Base-by-base conservation (phyloP, 1,140 invertebrate species). In the Episyrphus balteatus region DNA sequence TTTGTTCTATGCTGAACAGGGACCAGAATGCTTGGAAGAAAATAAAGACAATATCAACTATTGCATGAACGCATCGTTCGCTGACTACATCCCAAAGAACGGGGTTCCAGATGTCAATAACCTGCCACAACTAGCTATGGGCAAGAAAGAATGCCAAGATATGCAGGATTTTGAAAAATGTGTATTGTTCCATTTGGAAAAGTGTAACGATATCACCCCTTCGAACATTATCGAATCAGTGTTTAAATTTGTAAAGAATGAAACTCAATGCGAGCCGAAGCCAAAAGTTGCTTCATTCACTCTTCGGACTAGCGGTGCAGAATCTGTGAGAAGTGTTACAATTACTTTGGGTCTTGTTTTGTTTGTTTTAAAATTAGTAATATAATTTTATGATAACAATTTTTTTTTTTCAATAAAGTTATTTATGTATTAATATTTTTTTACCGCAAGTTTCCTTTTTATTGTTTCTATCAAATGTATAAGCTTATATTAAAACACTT, bases 201-300 rank as follows among this genome's bases (percentile, higher is more conserved):
- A 70, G 12, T 89, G 86, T 54, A 55, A 66, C 0, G 79, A 86
- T 51, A 81, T 82, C 3, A 86, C 85, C 0, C 81, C 86, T 0
- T 83, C 81, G 18, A 89, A 89, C 55, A 79, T 89, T 18, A 73
- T 84, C 0, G 83, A 87, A 43, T 80, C 84, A 2, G 71, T 88
- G 32, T 84, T 88, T 55, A 82, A 80, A 39, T 87, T 79, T 48
- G 71, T 86, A 1, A 76, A 75, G 38, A 80, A 80, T 57, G 74
- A 77, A 11, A 84, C 82, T 11, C 83, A 82, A 0, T 88, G 86
- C 60, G 59, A 71, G 46, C 45, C 55, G 3, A 26, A 26, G 21
- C 21, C 21, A 26, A 26, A 26, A 26, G 3, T 26, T 26, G n/a
- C n/a, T n/a, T n/a, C n/a, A n/a, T n/a, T n/a, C n/a, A n/a, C n/a